Percentiles rank a stretch among this genome's conserved stretches.
phyloP scores from a whole-genome alignment of 2,797 vertebrate genomes.

The Synaphobranchus kaupii region DNA sequence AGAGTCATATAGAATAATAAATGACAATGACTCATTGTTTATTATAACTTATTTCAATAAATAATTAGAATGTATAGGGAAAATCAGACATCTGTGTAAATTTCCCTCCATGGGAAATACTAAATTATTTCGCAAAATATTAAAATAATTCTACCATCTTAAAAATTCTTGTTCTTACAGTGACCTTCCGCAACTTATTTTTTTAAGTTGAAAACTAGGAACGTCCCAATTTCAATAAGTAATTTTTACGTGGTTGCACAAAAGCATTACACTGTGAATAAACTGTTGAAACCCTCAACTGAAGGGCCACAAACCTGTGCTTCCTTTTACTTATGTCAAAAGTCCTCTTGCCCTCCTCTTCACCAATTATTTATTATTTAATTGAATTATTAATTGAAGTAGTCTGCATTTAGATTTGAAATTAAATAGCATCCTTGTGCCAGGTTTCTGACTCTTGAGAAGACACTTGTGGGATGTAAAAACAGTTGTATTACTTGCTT shows the following conservation, averaged over 20 bases:
- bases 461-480: neutral
- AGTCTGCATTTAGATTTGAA: neutral
- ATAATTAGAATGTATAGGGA: neutral
- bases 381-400: neutral
- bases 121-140: neutral
- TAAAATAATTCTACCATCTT: neutral
- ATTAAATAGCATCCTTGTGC: neutral
- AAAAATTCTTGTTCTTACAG: neutral
- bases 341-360: neutral
- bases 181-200: neutral
- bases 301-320: too few relatives aligned
- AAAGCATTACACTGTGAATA: neutral
- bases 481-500: neutral
- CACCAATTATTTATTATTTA: neutral
- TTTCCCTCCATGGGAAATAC: neutral
- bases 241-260: neutral
- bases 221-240: neutral
- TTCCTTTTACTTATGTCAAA: neutral
- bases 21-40: neutral
- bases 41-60: neutral
- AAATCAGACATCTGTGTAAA: neutral
- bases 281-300: neutral
- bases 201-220: neutral
- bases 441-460: neutral
- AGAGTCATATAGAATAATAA: neutral